These are phyloP conservation scores for Sitophilus oryzae DNA, from an alignment of 1,140 invertebrate genomes.

Conservation along the genomic window DNA sequence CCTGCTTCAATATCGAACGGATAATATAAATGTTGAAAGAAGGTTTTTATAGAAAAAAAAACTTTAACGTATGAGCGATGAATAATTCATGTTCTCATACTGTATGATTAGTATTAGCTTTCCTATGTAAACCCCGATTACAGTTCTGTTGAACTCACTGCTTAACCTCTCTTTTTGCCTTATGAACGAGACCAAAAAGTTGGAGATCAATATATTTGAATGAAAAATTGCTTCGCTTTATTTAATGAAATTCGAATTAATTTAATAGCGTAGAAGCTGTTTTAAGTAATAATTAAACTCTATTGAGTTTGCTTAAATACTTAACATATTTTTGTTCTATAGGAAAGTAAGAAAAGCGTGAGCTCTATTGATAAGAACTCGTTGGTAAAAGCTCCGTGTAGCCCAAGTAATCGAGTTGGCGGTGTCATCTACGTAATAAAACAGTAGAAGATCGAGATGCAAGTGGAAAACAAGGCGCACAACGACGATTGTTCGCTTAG, in stretches of 20 bases:
- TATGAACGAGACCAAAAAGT: neutral
- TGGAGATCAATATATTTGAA: neutral
- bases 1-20: too few species aligned
- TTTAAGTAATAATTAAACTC: neutral
- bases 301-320: neutral
- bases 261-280: neutral
- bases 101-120: too few species aligned
- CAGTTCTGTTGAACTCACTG: neutral
- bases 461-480: conserved; percentile 24
- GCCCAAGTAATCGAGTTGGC: conserved; percentile 19
- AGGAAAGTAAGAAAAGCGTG: neutral
- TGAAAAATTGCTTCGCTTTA: neutral
- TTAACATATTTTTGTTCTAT: neutral
- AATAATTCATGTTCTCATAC: too few species aligned
- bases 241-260: neutral
- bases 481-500: conserved; percentile 20
- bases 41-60: too few species aligned
- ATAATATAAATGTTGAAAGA: too few species aligned
- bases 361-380: conserved; percentile 11
- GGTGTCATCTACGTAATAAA: conserved; percentile 23
- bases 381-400: conserved; percentile 9
- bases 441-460: conserved; percentile 24
- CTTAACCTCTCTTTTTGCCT: neutral
- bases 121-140: too few species aligned
- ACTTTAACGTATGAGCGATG: too few species aligned